Conservation (phyloP, 2,888 invertebrate genomes). For the Synergus laeviventris region DNA sequence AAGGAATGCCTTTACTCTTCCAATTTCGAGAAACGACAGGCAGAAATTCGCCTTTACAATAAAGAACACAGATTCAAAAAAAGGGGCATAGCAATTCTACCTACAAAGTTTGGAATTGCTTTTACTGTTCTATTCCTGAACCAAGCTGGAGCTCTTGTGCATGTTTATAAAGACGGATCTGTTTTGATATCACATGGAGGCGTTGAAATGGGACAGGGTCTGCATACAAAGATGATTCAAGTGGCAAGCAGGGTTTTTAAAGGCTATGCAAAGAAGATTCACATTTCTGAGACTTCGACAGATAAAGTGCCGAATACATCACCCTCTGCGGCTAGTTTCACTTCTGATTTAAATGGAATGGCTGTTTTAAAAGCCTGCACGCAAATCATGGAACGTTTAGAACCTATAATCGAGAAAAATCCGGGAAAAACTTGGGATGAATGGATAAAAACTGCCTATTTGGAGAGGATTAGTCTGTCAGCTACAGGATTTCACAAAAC, state of each 20-base stretch:
- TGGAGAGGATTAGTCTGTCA: conserved; percentile 86
- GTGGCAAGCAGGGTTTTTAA: conserved; percentile 86
- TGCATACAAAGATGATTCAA: conserved; percentile 97
- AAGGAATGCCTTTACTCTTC: conserved; percentile 85
- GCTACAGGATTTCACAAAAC: conserved; percentile 90
- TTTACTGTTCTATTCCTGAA: conserved; percentile 87
- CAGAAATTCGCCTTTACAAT: conserved; percentile 83
- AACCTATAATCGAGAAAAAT: conserved; percentile 85
- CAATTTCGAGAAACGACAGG: conserved; percentile 80
- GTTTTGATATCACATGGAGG: conserved; percentile 93
- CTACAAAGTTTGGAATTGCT: conserved; percentile 91
- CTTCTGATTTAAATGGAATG: conserved; percentile 95
- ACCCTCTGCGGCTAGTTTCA: conserved; percentile 91
- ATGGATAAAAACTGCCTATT: conserved; percentile 88
- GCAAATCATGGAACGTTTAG: conserved; percentile 83
- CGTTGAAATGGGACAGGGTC: conserved; percentile 98
- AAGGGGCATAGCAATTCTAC: conserved; percentile 88
- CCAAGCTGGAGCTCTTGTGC: conserved; percentile 91
- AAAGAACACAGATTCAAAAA: conserved; percentile 89
- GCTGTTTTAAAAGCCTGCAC: conserved; percentile 91
- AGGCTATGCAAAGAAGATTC: conserved; percentile 84
- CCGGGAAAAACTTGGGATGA: conserved; percentile 90
- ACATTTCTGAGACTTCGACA: conserved; percentile 89
- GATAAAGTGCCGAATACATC: conserved; percentile 95
- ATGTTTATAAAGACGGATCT: conserved; percentile 92